Evolutionary conservation across 2,888 invertebrate species (phyloP).

Genomic region (Nomada hirtipes): DNA sequence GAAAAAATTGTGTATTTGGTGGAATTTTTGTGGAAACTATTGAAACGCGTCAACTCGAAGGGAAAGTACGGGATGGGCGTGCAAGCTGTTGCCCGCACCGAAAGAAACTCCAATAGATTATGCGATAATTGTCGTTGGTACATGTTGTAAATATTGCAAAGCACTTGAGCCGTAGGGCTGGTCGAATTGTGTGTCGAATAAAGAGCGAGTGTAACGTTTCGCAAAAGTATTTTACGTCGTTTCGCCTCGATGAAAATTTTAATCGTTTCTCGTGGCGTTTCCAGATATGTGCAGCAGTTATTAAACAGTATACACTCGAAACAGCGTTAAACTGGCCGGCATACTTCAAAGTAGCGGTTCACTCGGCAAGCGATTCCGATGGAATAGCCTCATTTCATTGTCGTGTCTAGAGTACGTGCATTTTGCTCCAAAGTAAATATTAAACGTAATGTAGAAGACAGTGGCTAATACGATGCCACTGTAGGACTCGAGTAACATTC

Average conservation of each 20-base stretch:
- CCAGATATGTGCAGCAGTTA: background rate
- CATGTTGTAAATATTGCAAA: conserved; percentile 69
- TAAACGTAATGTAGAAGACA: too few relatives aligned
- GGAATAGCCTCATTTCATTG: too few relatives aligned
- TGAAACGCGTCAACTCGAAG: conserved; percentile 57
- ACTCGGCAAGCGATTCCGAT: background rate
- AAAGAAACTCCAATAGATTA: conserved; percentile 58
- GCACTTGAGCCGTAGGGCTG: conserved; percentile 40
- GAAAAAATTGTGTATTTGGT: conserved; percentile 37
- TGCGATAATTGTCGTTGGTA: conserved; percentile 65
- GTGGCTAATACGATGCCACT: too few relatives aligned
- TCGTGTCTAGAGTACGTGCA: too few relatives aligned
- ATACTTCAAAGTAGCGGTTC: background rate
- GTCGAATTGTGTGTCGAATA: conserved; percentile 29
- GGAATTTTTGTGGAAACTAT: conserved; percentile 30
- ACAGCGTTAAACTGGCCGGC: background rate
- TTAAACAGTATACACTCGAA: background rate
- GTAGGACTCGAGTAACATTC: too few relatives aligned
- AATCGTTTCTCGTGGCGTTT: background rate
- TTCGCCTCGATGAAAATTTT: background rate
- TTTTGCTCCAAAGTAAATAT: too few relatives aligned
- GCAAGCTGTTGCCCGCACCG: conserved; percentile 27
- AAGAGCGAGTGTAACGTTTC: conserved; percentile 4
- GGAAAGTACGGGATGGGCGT: conserved; percentile 22
- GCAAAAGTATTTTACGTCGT: background rate